Conservation (phyloP, 2,888 invertebrate species). For the Scaptomyza parva region DNA sequence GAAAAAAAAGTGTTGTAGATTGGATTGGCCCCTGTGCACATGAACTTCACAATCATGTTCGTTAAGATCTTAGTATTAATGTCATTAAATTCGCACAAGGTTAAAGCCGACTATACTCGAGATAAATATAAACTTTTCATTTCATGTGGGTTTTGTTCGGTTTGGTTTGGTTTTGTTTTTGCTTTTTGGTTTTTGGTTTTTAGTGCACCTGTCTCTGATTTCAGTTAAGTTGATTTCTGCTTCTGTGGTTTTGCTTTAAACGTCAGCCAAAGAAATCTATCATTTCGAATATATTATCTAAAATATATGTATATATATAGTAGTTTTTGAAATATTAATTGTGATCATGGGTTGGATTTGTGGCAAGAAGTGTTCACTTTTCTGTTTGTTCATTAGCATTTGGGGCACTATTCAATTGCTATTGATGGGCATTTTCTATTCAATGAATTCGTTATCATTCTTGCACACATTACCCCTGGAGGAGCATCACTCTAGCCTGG, state of each 20-base stretch:
- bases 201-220: constrained; percentile 26
- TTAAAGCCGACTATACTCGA: constrained; percentile 35
- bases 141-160: constrained; percentile 37
- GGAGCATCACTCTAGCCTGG: neutral
- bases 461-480: constrained; percentile 20
- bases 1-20: constrained; percentile 10
- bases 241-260: constrained; percentile 18
- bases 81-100: constrained; percentile 74
- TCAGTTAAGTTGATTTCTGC: neutral
- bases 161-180: too few species aligned
- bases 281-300: neutral
- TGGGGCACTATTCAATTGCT: constrained; percentile 59
- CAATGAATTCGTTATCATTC: constrained; percentile 29
- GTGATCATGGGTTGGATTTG: constrained; percentile 35
- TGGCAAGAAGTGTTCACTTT: constrained; percentile 39
- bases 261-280: constrained; percentile 16
- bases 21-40: constrained; percentile 16
- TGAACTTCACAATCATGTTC: constrained; percentile 63
- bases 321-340: neutral
- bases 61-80: constrained; percentile 61
- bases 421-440: constrained; percentile 49
- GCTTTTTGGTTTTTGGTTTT: neutral
- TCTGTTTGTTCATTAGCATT: constrained; percentile 56
- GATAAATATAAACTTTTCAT: constrained; percentile 47
- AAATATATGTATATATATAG: neutral